These are phyloP conservation scores for Cheilosia scutellata DNA, from an alignment of 2,888 invertebrate species.

Conservation along the genomic window DNA sequence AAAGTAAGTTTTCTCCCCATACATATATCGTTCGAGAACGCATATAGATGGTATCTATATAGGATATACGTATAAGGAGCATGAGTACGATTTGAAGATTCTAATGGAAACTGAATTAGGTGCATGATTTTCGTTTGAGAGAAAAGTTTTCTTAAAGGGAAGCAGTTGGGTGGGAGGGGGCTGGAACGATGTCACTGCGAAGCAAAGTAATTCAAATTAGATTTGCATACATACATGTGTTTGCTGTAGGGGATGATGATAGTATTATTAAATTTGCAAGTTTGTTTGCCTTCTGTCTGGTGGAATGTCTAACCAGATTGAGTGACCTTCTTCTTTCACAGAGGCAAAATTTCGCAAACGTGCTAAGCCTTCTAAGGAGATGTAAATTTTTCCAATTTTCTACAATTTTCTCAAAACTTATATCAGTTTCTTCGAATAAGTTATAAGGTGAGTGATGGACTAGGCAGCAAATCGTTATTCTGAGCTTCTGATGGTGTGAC, in stretches of 20 bases:
- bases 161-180: constrained; percentile 1
- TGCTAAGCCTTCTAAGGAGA: constrained; percentile 14
- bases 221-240: constrained; percentile 44
- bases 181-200: constrained; percentile 30
- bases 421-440: constrained; percentile 20
- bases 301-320: constrained; percentile 60
- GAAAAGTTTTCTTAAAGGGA: constrained; percentile 34
- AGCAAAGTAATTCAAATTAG: constrained; percentile 50
- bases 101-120: constrained; percentile 72
- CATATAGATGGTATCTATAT: not conserved
- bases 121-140: constrained; percentile 66
- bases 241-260: constrained; percentile 27
- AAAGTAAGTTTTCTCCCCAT: constrained; percentile 58
- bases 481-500: not conserved
- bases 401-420: constrained; percentile 47
- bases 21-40: not conserved
- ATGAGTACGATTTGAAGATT: constrained; percentile 60
- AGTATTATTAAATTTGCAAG: constrained; percentile 67
- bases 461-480: not conserved
- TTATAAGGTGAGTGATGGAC: constrained; percentile 19
- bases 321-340: constrained; percentile 62
- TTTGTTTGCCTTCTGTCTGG: constrained; percentile 61
- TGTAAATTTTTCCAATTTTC: constrained; percentile 56
- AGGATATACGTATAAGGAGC: not conserved
- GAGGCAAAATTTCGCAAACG: constrained; percentile 23